phyloP scores from a whole-genome alignment of 2,113 vertebrate species.

The Rhipidura dahli region DNA sequence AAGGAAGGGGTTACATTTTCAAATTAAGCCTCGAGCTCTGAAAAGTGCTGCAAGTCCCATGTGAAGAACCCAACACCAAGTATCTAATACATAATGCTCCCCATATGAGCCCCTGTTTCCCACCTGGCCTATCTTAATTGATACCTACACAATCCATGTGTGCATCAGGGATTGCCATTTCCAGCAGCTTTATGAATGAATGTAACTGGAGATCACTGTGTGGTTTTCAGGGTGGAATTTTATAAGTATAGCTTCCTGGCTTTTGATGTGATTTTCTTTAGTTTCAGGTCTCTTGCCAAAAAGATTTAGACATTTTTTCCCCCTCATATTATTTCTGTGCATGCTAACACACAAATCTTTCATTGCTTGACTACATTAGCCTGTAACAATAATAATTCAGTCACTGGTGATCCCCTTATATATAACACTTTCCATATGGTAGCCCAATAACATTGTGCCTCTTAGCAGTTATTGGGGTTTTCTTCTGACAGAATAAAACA shows the following conservation, averaged over 20 bases:
- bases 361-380: neutral
- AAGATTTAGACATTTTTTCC: neutral
- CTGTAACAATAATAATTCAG: constrained; percentile 34
- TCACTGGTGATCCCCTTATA: neutral
- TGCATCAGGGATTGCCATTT: constrained; percentile 1
- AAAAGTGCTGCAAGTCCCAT: neutral
- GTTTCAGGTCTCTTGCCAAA: constrained; percentile 8
- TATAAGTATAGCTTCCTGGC: constrained; percentile 1
- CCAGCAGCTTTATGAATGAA: constrained; percentile 29
- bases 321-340: neutral
- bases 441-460: neutral
- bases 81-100: neutral
- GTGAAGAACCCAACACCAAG: neutral
- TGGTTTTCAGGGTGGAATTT: constrained; percentile 1
- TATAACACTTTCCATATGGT: constrained; percentile 42
- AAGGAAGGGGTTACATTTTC: neutral
- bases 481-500: neutral
- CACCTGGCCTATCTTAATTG: neutral
- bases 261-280: constrained; percentile 24
- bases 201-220: neutral
- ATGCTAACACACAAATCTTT: neutral
- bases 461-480: neutral
- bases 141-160: neutral
- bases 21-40: neutral
- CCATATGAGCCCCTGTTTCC: neutral